phyloP scores from a whole-genome alignment of 1,140 invertebrate species.

The roundworm (Caenorhabditis elegans) region WBcel235 BX284604.4:1940501-1941000 shows the following conservation, averaged over 20 bases:
- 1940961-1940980: too few species aligned
- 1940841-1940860: not conserved
- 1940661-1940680: conserved; percentile 61
- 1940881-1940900: too few species aligned
- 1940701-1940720: conserved; percentile 53
- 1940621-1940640: not conserved
- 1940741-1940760: conserved; percentile 51
- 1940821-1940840: not conserved
- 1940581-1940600: not conserved
- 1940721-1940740: conserved; percentile 41
- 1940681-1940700: conserved; percentile 53
- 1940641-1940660: conserved; percentile 46
- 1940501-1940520: not conserved
- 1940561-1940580: conserved; percentile 38
- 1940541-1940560: not conserved
- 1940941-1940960: too few species aligned
- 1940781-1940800: conserved; percentile 57
- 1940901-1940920: too few species aligned
- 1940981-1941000: too few species aligned
- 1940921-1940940: too few species aligned
- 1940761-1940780: conserved; percentile 55
- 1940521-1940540: not conserved
- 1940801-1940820: conserved; percentile 57
- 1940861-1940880: not conserved
- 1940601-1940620: too few species aligned